Evolutionary conservation across 1,140 invertebrate genomes (phyloP).

Genomic region (Agrypnia vestita): DNA sequence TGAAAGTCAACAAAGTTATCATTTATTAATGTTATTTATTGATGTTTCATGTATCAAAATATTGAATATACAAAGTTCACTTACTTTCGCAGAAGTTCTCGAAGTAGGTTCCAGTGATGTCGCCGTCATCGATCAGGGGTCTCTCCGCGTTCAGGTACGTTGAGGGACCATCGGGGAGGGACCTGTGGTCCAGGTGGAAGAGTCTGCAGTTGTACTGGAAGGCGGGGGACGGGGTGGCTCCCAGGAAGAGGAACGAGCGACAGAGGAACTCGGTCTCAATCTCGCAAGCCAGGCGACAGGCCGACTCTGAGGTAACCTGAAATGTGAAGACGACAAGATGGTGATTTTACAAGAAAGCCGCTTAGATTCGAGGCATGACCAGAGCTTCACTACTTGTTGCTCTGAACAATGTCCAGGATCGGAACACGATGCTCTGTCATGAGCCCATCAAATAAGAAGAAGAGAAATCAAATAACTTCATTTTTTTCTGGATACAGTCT

Average conservation of each 20-base stretch:
- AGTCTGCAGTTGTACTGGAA: slow-evolving; percentile 89
- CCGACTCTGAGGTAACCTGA: slow-evolving; percentile 85
- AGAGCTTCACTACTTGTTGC: too few relatives aligned
- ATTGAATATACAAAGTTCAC: slow-evolving; percentile 63
- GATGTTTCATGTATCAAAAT: too few relatives aligned
- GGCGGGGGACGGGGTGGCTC: slow-evolving; percentile 61
- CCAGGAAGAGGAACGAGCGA: slow-evolving; percentile 90
- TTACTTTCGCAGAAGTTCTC: slow-evolving; percentile 90
- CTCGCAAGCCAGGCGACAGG: slow-evolving; percentile 91
- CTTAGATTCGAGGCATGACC: too few relatives aligned
- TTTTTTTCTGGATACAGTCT: too few relatives aligned
- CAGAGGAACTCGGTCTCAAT: slow-evolving; percentile 95
- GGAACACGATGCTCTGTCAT: too few relatives aligned
- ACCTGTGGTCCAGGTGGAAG: slow-evolving; percentile 94
- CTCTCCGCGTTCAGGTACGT: slow-evolving; percentile 91
- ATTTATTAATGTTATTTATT: too few relatives aligned
- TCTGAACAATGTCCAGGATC: too few relatives aligned
- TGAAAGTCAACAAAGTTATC: too few relatives aligned
- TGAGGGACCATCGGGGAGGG: slow-evolving; percentile 90
- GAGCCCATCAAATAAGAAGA: too few relatives aligned
- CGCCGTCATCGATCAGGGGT: slow-evolving; percentile 92
- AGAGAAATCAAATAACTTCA: too few relatives aligned
- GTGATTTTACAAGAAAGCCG: too few relatives aligned
- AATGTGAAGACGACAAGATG: background rate
- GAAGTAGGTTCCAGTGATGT: slow-evolving; percentile 89